Evolutionary conservation across 2,113 vertebrate species (phyloP).

Genomic region (Podarcis cretensis): DNA sequence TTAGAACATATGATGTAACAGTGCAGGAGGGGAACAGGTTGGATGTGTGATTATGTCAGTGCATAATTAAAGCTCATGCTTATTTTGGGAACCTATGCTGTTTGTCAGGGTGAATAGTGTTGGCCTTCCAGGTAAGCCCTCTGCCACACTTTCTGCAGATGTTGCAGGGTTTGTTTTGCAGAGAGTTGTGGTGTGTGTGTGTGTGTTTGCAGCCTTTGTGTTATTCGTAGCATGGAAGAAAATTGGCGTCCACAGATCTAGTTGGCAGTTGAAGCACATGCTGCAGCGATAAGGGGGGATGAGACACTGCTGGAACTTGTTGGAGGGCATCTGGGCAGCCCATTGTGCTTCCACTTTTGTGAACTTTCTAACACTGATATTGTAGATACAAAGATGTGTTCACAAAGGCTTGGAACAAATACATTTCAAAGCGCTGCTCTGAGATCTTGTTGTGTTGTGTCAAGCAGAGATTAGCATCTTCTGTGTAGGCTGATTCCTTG

Average conservation of each 20-base stretch:
- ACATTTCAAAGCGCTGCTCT: neutral
- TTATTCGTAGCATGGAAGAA: neutral
- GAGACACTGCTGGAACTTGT: neutral
- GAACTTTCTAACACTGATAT: neutral
- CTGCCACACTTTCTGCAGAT: neutral
- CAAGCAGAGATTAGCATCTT: neutral
- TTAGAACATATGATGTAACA: constrained; percentile 40
- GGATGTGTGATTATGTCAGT: constrained; percentile 25
- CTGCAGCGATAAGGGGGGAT: neutral
- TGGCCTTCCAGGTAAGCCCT: constrained; percentile 1
- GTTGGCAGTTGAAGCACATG: neutral
- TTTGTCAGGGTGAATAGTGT: constrained; percentile 26
- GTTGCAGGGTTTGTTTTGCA: constrained; percentile 3
- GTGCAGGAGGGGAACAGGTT: neutral
- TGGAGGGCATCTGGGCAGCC: neutral
- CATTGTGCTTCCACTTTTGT: neutral
- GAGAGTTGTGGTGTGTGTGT: neutral
- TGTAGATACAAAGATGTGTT: neutral
- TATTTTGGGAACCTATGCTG: neutral
- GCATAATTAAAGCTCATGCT: constrained; percentile 27
- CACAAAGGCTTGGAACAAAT: neutral
- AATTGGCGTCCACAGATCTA: neutral
- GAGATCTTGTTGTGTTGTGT: neutral
- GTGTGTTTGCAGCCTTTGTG: neutral
- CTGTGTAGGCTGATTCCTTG: neutral